Percentiles rank a stretch among this genome's conserved stretches.
Conservation (phyloP, 2,113 vertebrate species). For the Accipiter virgatus region DNA sequence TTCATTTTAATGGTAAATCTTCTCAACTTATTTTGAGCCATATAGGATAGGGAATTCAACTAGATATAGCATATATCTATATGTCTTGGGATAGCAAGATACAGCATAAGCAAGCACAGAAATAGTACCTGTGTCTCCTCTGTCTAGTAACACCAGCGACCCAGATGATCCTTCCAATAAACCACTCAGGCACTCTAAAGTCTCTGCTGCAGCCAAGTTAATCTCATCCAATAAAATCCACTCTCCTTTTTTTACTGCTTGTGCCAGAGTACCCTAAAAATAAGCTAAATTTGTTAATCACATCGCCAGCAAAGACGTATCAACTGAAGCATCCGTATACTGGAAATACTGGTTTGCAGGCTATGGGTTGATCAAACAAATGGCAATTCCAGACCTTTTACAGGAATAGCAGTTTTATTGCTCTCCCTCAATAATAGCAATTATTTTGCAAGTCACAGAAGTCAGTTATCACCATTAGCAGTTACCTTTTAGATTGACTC, state of each 20-base stretch:
- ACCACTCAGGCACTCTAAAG: slow-evolving; percentile 93
- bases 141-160: slow-evolving; percentile 91
- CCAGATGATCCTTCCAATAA: slow-evolving; percentile 89
- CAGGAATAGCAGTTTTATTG: not conserved
- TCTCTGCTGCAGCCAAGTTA: slow-evolving; percentile 94
- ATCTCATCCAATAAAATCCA: slow-evolving; percentile 98
- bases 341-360: not conserved
- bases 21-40: not conserved
- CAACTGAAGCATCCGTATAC: not conserved
- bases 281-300: not conserved
- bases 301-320: not conserved
- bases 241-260: slow-evolving; percentile 93
- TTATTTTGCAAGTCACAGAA: not conserved
- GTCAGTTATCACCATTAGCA: not conserved
- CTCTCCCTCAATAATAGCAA: not conserved
- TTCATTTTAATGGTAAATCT: not conserved
- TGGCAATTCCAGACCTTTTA: not conserved
- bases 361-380: not conserved
- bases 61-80: not conserved
- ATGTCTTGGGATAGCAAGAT: not conserved
- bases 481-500: not conserved
- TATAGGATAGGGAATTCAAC: not conserved
- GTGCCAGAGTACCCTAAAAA: slow-evolving; percentile 88
- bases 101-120: not conserved
- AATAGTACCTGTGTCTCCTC: slow-evolving; percentile 90